Evolutionary conservation across 1,140 invertebrate genomes (phyloP).

Genomic region (Apis dorsata): DNA sequence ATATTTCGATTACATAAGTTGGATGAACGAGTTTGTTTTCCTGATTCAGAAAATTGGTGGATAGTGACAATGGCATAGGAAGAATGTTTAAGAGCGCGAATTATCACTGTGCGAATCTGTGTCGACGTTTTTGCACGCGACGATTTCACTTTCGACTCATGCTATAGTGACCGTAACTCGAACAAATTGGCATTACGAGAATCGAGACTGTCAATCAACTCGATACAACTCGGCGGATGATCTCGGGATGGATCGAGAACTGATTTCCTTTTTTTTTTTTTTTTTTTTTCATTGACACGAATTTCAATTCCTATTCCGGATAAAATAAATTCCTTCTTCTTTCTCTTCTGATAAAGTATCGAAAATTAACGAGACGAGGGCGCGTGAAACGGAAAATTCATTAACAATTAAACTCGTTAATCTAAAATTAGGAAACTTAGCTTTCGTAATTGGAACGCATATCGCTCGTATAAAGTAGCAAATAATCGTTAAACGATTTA

Average conservation of each 20-base stretch:
- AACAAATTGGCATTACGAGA: slow-evolving; percentile 61
- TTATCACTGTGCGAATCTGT: slow-evolving; percentile 46
- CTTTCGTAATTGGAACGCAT: neutral
- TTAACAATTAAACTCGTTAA: neutral
- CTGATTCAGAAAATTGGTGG: too few relatives aligned
- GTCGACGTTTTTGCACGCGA: slow-evolving; percentile 46
- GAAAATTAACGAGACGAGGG: neutral
- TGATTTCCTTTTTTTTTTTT: slow-evolving; percentile 12
- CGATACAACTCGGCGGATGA: slow-evolving; percentile 28
- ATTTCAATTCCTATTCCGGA: neutral
- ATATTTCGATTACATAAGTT: too few relatives aligned
- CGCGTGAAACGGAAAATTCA: neutral
- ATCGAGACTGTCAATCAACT: slow-evolving; percentile 52
- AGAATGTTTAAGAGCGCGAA: slow-evolving; percentile 37
- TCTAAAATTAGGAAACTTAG: neutral
- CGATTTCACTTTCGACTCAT: slow-evolving; percentile 63
- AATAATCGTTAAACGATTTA: slow-evolving; percentile 3
- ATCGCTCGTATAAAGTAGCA: neutral
- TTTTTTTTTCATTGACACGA: too few relatives aligned
- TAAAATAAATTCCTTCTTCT: too few relatives aligned
- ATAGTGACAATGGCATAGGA: neutral
- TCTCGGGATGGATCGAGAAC: neutral
- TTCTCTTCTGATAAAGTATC: too few relatives aligned
- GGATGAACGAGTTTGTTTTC: too few relatives aligned
- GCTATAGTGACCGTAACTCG: slow-evolving; percentile 57